Base-by-base conservation (phyloP, 2,888 invertebrate genomes). In the Lapara coniferarum region DNA sequence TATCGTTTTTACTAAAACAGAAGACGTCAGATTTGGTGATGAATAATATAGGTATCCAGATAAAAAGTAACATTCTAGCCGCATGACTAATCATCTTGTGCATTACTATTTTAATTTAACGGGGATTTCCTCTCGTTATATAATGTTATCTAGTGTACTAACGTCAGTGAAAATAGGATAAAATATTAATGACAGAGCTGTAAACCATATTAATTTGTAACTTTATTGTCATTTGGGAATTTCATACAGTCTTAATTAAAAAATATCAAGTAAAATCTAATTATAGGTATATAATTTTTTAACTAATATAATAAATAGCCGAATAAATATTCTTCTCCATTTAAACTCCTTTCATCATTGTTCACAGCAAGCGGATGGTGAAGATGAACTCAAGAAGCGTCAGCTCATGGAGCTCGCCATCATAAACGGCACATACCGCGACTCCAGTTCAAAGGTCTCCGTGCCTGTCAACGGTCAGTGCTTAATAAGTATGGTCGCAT, bases 381-480 rank as follows among this genome's bases (percentile, higher is more conserved):
- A 99, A 95, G 99, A 99, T 94, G 99, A 99, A 92, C 95, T 99
- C 87, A 99, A 99, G 96, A 99, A 99, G 94, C 96, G 99, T 89
- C 99, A 99, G 94, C 95, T 99, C 84, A 99, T 99, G 99, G 99
- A 99, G 94, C 95, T 99, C 89, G 99, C 99, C 85, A 99, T 99
- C 86, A 99, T 99, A 89, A 99, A 99, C 91, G 99, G 99, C 89
- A 99, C 99, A 70, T 99, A 99, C 95, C 96, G 99, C 89, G 99
- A 99, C 92, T 98, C 98, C 72, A 98, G 97, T 89, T 95, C 97
- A 80, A 98, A 98, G 93, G 97, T 97, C 81, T 96, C 96, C 79
- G 96, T 97, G 85, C 96, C 96, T 80, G 93, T 93, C 93, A 96
- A 97, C 96, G 97, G 97, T 97, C 92, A 94, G 92, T 94, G 93